Evolutionary conservation across 2,888 invertebrate genomes (phyloP).

Genomic region (Polyommatus iphigenia): DNA sequence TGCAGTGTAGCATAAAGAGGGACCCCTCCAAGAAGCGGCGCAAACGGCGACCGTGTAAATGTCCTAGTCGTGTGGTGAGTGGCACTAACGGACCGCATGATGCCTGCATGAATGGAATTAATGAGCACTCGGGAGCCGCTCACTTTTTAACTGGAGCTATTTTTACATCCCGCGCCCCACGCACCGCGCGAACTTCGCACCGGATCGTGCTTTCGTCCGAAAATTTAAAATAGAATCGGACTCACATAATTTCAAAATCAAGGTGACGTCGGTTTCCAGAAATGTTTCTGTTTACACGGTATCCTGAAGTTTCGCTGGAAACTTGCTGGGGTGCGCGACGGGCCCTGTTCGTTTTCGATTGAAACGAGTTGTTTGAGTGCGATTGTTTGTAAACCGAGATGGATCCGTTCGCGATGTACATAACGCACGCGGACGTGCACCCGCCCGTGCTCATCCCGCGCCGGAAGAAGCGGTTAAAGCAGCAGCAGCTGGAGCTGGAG

Average conservation of each 20-base stretch:
- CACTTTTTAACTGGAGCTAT: constrained; percentile 33
- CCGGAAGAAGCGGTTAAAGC: constrained; percentile 71
- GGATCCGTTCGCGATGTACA: constrained; percentile 75
- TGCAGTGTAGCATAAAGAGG: constrained; percentile 67
- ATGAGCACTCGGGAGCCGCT: constrained; percentile 28
- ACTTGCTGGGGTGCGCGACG: constrained; percentile 41
- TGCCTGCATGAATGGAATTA: constrained; percentile 58
- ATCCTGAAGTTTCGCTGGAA: constrained; percentile 43
- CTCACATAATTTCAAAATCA: constrained; percentile 75
- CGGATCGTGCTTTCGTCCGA: constrained; percentile 66
- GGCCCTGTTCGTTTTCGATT: not conserved
- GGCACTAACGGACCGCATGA: constrained; percentile 65
- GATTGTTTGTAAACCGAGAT: constrained; percentile 47
- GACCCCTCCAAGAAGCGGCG: constrained; percentile 56
- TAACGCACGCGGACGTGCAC: constrained; percentile 65
- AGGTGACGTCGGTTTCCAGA: constrained; percentile 75
- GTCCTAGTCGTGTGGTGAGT: constrained; percentile 78
- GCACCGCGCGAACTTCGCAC: constrained; percentile 71
- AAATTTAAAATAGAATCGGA: constrained; percentile 73
- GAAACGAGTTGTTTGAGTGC: not conserved
- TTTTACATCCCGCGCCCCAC: constrained; percentile 37
- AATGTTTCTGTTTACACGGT: constrained; percentile 64
- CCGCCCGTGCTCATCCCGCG: constrained; percentile 70
- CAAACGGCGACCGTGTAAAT: constrained; percentile 58
- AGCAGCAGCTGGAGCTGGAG: constrained; percentile 59